Base-by-base conservation (phyloP, 2,797 vertebrate genomes). In the Melanotaenia trifasciata region DNA sequence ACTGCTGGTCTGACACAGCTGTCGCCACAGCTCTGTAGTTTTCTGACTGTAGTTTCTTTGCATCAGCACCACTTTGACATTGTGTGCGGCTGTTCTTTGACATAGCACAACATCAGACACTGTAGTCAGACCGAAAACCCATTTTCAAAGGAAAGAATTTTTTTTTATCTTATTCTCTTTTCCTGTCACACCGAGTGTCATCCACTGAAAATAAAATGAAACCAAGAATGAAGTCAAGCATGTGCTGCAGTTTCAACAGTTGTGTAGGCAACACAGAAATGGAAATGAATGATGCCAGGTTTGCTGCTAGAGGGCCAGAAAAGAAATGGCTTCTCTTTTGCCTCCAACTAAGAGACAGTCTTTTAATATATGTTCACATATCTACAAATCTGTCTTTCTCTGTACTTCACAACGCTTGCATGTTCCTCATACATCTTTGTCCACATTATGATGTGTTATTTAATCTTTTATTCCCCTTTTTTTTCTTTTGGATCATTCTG, bases 201-300 rank as follows among this genome's bases (percentile, higher is more conserved):
- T 74, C 79, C 76, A 64, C 24, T 75, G 77, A 67, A 84, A 78
- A 72, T 83, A 72, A 95, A 96, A 95, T 95, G 93, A 96, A 94
- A 85, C 93, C 78, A 64, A 47, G 58, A 72, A 64, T 33, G 54
- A 94, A 94, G 89, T 90, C 74, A 64, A 79, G 70, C 87, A 96
- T 95, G 92, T 95, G 92, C 95, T 95, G 65, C 95, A 95, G 76
- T 84, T 96, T 93, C 94, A 96, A 88, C 90, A 95, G 32, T 94
- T 90, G 60, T 92, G 94, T 87, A 94, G 95, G 85, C 94, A 96
- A 76, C 93, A 96, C 54, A 93, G 92, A 89, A 95, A 96, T 89
- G 96, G 95, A 80, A 96, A 97, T 90, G 93, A 96, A 97, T 86
- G 92, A 94, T 38, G 94, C 95, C 79, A 94, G 93, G 79, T 93